Evolutionary conservation across 2,113 vertebrate species (phyloP).

Genomic region (Aix galericulata): DNA sequence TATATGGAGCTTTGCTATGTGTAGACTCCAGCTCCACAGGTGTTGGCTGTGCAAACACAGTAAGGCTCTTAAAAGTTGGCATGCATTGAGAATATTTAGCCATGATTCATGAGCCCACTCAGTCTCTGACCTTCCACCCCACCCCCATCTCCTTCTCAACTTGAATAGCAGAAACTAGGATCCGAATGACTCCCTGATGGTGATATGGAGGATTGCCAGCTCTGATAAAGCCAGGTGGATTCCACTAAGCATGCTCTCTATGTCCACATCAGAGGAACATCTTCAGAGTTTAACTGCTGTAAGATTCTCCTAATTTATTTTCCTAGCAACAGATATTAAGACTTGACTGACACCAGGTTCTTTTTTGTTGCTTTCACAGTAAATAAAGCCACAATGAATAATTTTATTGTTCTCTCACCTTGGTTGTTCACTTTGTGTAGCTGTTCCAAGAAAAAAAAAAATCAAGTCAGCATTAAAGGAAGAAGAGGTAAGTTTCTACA

Average conservation of each 20-base stretch:
- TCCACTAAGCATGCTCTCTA: not conserved
- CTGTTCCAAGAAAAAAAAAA: not conserved
- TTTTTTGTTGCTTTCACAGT: slow-evolving; percentile 29
- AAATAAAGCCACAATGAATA: slow-evolving; percentile 48
- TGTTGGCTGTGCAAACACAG: not conserved
- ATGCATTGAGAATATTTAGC: not conserved
- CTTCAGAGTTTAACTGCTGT: not conserved
- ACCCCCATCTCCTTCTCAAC: not conserved
- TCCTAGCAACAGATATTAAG: slow-evolving; percentile 50
- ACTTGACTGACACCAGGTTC: not conserved
- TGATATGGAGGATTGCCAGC: slow-evolving; percentile 30
- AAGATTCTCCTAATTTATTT: slow-evolving; percentile 45
- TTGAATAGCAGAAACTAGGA: not conserved
- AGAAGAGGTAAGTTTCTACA: slow-evolving; percentile 36
- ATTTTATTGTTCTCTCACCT: slow-evolving; percentile 23
- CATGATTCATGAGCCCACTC: not conserved
- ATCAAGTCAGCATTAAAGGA: slow-evolving; percentile 15
- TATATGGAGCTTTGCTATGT: not conserved
- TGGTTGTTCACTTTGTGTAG: slow-evolving; percentile 6
- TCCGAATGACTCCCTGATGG: slow-evolving; percentile 30
- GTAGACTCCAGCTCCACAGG: not conserved
- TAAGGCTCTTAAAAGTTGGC: not conserved
- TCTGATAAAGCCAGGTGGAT: slow-evolving; percentile 44
- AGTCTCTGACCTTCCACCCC: slow-evolving; percentile 4
- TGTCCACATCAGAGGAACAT: slow-evolving; percentile 21